These are phyloP conservation scores for Sebastes nivosus DNA, from an alignment of 2,797 vertebrate species.

Conservation along the genomic window DNA sequence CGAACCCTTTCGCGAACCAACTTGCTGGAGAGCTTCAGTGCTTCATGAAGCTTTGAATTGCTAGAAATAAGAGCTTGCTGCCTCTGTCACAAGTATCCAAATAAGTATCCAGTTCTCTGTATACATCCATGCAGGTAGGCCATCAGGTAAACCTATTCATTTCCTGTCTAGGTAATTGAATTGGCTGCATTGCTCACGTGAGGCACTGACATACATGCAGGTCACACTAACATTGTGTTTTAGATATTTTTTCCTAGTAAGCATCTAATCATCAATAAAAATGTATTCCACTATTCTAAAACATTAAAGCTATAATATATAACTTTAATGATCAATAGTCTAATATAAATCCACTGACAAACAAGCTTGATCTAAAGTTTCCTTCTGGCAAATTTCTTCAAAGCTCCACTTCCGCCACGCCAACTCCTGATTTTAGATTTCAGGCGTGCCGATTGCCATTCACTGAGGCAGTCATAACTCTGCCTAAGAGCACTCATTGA, in stretches of 20 bases:
- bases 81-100: background rate
- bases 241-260: background rate
- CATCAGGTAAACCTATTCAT: background rate
- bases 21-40: too few relatives aligned
- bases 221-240: background rate
- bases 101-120: background rate
- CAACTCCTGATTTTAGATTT: slow-evolving; percentile 32
- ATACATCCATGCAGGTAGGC: background rate
- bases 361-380: slow-evolving; percentile 33
- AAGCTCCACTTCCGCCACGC: background rate
- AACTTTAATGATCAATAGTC: background rate
- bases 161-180: background rate
- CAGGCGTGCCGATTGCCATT: slow-evolving; percentile 49
- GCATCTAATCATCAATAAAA: background rate
- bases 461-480: slow-evolving; percentile 55
- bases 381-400: slow-evolving; percentile 14
- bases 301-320: background rate
- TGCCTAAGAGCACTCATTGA: slow-evolving; percentile 61
- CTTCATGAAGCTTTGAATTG: too few relatives aligned
- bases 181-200: background rate
- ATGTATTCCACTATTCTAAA: background rate
- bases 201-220: background rate
- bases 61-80: too few relatives aligned
- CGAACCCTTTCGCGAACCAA: too few relatives aligned
- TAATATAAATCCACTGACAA: background rate